phyloP scores from a whole-genome alignment of 2,113 vertebrate genomes.

The Rana temporaria region DNA sequence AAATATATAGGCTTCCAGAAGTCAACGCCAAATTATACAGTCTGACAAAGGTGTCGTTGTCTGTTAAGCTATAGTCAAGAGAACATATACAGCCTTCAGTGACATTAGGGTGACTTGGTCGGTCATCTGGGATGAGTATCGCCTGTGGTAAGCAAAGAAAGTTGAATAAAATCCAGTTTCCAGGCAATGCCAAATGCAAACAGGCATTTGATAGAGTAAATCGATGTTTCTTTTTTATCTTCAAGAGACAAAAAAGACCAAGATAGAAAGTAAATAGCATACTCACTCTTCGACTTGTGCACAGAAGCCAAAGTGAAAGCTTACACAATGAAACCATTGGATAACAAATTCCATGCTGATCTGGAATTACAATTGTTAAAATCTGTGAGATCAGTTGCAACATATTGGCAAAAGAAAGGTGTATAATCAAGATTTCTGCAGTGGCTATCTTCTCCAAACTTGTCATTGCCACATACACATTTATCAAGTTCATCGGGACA shows the following conservation, averaged over 20 bases:
- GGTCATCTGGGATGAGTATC: background rate
- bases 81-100: slow-evolving; percentile 19
- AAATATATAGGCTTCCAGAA: background rate
- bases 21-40: background rate
- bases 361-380: slow-evolving; percentile 15
- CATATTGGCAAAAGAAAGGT: slow-evolving; percentile 8
- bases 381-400: slow-evolving; percentile 5
- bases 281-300: background rate
- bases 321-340: slow-evolving; percentile 10
- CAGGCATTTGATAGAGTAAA: background rate
- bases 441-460: slow-evolving; percentile 9
- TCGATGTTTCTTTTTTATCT: background rate
- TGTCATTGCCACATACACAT: background rate
- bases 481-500: background rate
- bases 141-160: background rate
- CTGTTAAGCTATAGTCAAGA: background rate
- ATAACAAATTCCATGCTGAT: slow-evolving; percentile 20
- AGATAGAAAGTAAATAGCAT: slow-evolving; percentile 17
- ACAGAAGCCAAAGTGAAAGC: background rate
- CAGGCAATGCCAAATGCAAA: background rate
- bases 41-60: background rate
- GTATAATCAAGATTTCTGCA: slow-evolving; percentile 1
- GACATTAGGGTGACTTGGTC: background rate
- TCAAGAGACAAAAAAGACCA: slow-evolving; percentile 17
- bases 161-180: background rate